These are phyloP conservation scores for Pseudochaenichthys georgianus DNA, from an alignment of 2,797 vertebrate genomes.

Conservation along the genomic window DNA sequence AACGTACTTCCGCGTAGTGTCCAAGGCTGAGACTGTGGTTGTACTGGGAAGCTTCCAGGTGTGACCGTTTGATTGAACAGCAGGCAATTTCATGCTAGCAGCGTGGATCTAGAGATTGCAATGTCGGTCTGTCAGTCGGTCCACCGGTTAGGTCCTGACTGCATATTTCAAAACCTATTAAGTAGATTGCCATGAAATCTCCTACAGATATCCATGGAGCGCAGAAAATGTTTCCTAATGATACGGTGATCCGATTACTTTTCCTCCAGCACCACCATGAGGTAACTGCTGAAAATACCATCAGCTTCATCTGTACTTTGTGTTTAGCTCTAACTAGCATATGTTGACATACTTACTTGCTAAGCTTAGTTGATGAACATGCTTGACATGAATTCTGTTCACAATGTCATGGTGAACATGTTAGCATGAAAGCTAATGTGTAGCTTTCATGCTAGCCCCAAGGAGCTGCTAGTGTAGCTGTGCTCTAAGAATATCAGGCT, in stretches of 20 bases:
- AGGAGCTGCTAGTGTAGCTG: not conserved
- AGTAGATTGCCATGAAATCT: not conserved
- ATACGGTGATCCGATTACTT: not conserved
- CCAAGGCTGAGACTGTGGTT: slow-evolving; percentile 16
- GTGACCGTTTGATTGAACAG: slow-evolving; percentile 15
- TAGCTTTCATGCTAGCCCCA: not conserved
- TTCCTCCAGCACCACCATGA: not conserved
- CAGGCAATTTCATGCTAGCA: not conserved
- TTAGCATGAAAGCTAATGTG: not conserved
- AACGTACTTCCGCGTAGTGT: slow-evolving; percentile 37
- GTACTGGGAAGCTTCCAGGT: slow-evolving; percentile 14
- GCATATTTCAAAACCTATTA: not conserved
- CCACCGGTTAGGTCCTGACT: not conserved
- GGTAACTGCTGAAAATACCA: not conserved
- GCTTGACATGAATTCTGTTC: not conserved
- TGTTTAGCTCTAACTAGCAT: not conserved
- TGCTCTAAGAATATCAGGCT: too few species aligned
- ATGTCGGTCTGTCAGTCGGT: not conserved
- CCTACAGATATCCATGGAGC: not conserved
- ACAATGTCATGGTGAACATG: not conserved
- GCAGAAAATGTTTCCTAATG: not conserved
- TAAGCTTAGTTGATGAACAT: not conserved
- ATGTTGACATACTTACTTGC: not conserved
- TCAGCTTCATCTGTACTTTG: not conserved
- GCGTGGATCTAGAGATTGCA: not conserved